Conservation (phyloP, 2,113 vertebrate genomes). For the Telmatochromis brichardi region DNA sequence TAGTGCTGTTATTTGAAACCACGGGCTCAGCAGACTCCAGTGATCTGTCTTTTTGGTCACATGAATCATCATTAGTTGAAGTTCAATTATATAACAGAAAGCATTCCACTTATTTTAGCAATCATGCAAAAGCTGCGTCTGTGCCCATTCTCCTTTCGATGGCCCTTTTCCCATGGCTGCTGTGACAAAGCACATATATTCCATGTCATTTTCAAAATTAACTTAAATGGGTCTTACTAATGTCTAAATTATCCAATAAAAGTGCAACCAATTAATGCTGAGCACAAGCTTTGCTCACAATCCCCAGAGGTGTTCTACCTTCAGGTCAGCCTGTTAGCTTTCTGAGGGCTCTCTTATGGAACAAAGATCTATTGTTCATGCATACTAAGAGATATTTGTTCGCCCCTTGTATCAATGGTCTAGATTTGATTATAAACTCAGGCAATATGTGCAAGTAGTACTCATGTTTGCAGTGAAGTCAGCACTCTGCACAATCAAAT, state of each 20-base stretch:
- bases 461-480: constrained; percentile 75
- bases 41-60: constrained; percentile 51
- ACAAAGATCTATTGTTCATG: constrained; percentile 67
- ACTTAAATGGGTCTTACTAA: constrained; percentile 62
- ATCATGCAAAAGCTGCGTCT: constrained; percentile 13
- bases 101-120: constrained; percentile 25
- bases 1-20: constrained; percentile 62
- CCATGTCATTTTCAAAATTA: constrained; percentile 67
- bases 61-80: constrained; percentile 44
- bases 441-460: constrained; percentile 68
- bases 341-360: constrained; percentile 50
- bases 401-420: constrained; percentile 67
- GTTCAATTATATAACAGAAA: constrained; percentile 38
- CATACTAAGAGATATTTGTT: constrained; percentile 72
- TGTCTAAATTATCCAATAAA: constrained; percentile 73
- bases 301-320: constrained; percentile 61
- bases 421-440: constrained; percentile 76
- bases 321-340: constrained; percentile 54
- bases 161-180: constrained; percentile 48
- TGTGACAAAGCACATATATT: constrained; percentile 56
- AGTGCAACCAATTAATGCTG: constrained; percentile 52
- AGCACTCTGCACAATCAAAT: constrained; percentile 72
- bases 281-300: constrained; percentile 57
- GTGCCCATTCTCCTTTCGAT: not conserved
- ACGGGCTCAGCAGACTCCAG: constrained; percentile 32